phyloP scores from a whole-genome alignment of 2,113 vertebrate species.

The Apteryx mantelli region DNA sequence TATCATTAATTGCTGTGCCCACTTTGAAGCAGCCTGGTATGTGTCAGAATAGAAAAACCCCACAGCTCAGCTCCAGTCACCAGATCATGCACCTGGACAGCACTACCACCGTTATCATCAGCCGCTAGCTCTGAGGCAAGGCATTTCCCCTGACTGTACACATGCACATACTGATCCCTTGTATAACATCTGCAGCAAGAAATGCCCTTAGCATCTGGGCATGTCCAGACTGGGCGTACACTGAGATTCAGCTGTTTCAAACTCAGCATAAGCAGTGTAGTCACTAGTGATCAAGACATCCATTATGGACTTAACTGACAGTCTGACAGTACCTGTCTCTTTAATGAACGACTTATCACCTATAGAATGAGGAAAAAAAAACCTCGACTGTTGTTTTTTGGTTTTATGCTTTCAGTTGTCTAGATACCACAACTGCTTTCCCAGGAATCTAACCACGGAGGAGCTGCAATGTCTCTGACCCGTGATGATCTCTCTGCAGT shows the following conservation, averaged over 20 bases:
- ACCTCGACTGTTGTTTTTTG: background rate
- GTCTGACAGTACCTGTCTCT: background rate
- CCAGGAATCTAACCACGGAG: background rate
- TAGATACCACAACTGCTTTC: background rate
- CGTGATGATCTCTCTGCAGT: accelerated
- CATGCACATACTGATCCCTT: accelerated
- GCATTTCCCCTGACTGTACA: background rate
- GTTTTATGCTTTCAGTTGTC: background rate
- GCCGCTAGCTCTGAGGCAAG: background rate
- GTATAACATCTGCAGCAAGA: accelerated
- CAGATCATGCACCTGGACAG: background rate
- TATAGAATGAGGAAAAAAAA: background rate
- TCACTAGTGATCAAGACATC: background rate
- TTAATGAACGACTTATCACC: background rate
- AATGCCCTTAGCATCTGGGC: accelerated
- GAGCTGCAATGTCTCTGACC: background rate
- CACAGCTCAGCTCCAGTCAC: background rate
- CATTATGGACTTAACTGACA: background rate
- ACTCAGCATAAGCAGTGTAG: background rate
- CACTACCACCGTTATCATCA: background rate
- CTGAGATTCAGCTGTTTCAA: too few relatives aligned
- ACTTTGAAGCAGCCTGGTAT: background rate
- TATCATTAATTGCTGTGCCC: background rate
- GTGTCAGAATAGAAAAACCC: background rate
- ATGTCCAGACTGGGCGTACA: accelerated